Conservation (phyloP, 2,113 vertebrate genomes). For the Gorsachius goisagi region DNA sequence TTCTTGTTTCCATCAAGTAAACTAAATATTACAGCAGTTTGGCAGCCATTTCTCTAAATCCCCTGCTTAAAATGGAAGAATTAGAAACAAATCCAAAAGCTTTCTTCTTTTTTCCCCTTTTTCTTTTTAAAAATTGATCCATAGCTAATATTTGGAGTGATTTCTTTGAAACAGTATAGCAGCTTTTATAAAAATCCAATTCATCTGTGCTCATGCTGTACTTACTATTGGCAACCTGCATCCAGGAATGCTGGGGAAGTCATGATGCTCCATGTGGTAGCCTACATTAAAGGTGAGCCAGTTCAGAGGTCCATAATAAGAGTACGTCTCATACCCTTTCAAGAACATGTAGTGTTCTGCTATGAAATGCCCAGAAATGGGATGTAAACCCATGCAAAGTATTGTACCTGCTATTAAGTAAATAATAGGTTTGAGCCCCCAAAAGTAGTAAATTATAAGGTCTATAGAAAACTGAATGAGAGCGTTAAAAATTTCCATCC, state of each 20-base stretch:
- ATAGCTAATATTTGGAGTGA: neutral
- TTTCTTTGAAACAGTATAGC: neutral
- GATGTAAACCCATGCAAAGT: conserved; percentile 92
- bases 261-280: conserved; percentile 97
- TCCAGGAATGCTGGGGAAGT: conserved; percentile 97
- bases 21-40: neutral
- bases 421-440: conserved; percentile 88
- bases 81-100: neutral
- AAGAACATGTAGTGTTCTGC: conserved; percentile 97
- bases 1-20: neutral
- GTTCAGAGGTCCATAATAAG: conserved; percentile 94
- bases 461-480: conserved; percentile 81
- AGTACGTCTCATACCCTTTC: conserved; percentile 96
- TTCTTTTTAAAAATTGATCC: neutral
- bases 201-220: neutral
- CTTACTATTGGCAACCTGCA: conserved; percentile 91
- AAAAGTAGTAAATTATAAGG: conserved; percentile 79
- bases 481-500: conserved; percentile 86
- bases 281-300: conserved; percentile 95
- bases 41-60: neutral
- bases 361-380: conserved; percentile 97
- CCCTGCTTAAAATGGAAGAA: neutral
- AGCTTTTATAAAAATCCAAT: neutral
- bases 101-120: no score
- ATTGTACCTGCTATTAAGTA: conserved; percentile 90